Base-by-base conservation (phyloP, 1,140 invertebrate species). In the Papilio machaon region DNA sequence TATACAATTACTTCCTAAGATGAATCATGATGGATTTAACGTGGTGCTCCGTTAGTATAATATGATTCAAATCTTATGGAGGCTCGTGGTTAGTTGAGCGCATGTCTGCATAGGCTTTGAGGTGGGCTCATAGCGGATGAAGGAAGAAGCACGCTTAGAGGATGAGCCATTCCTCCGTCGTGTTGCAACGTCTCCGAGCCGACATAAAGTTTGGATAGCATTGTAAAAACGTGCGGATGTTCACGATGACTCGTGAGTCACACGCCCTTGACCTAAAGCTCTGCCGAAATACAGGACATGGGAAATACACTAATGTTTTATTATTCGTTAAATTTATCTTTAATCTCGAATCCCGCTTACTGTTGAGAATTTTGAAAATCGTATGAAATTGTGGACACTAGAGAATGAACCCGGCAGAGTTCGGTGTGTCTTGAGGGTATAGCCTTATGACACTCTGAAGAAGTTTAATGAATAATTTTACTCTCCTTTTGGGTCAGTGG, bases 221-320 rank as follows among this genome's bases (percentile, higher is more conserved):
- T 4, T 46, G 9, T 43, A 49, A 11, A 3, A 23, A 30, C 74
- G 74, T 76, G 46, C 13, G 11, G 46, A 52, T 49, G 19, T 76
- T 15, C 74, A 76, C 74, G 46, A 76, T 30, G 74, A 15, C 23
- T 76, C 74, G 74, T 76, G 74, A 76, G 46, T 76, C 74, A 52
- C 23, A 8, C 46, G 74, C 74, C 74, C 74, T 76, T 76, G 74
- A 76, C 74, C 46, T 52, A 76, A 76, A 52, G 74, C 46, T 49
- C 11, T 76, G 19, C 74, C 74, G 46, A 76, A 76, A 76, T 54
- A 76, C 46, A 76, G 74, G 74, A 76, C 47, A 76, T 54, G 74
- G 74, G 74, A 54, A 54, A 76, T 52, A 76, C 74, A 35, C 74
- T 19, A 49, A 43, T 23, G 15, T 73, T 46, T 43, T 73, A 67